Base-by-base conservation (phyloP, 1,140 invertebrate genomes). In the Battus philenor region DNA sequence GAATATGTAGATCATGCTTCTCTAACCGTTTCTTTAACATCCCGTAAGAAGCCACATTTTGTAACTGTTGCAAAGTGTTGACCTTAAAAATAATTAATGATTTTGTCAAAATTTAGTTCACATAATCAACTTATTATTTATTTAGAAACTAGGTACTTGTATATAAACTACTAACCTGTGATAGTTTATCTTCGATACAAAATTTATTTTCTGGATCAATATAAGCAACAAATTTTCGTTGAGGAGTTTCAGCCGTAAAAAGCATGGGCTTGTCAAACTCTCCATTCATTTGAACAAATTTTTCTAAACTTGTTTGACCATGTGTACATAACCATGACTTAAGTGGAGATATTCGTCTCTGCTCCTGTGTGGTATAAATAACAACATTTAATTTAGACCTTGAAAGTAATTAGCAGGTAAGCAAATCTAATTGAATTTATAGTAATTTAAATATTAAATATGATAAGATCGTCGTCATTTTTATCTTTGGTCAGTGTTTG, bases 131-230 rank as follows among this genome's bases (percentile, higher is more conserved):
- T 30, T 8, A 22, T 31, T 30, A 4, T 30, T 27, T 4, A n/a
- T n/a, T n/a, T n/a, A n/a, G n/a, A n/a, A n/a, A 22, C 20, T 22
- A 22, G 20, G 20, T 22, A 22, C 3, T 3, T 22, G 8, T 22
- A 22, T 22, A 8, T 43, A 2, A 15, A 1, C 8, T 7, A 13
- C 54, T 67, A 81, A 95, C 93, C 88, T 98, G 96, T 8, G 97
- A 98, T 31, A 99, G 82, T 87, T 98, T 97, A 77, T 98, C 97
- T 81, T 95, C 93, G 46, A 93, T 89, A 44, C 89, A 89, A 86
- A 97, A 98, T 75, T 94, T 91, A 68, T 98, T 90, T 49, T 98
- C 95, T 6, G 94, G 93, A 85, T 99, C 97, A 59, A 99, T 98
- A 62, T 96, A 97, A 4, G 96, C 97, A 1, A 94, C 92, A 85